These are phyloP conservation scores for Cheiracanthium punctorium DNA, from an alignment of 2,888 invertebrate genomes.

Conservation along the genomic window DNA sequence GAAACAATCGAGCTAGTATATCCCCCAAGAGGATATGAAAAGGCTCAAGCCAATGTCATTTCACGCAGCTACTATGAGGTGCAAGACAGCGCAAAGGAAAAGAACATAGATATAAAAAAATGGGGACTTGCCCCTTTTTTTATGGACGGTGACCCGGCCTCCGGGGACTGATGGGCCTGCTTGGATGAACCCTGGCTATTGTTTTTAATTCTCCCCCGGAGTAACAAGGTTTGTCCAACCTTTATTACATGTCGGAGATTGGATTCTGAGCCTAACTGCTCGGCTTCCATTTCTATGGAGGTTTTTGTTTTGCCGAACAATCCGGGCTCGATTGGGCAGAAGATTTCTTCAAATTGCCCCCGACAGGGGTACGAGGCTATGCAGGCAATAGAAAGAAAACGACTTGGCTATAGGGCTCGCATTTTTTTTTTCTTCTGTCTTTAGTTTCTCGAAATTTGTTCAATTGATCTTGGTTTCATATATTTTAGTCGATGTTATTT, in stretches of 20 bases:
- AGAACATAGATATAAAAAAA: constrained; percentile 34
- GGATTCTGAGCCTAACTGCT: constrained; percentile 65
- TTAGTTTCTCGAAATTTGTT: not conserved
- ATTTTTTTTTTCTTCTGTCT: not conserved
- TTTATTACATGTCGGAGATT: constrained; percentile 70
- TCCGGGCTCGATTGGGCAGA: constrained; percentile 63
- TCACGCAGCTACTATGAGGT: constrained; percentile 50
- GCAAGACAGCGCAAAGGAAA: constrained; percentile 51
- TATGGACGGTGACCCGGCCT: constrained; percentile 53
- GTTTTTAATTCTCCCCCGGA: constrained; percentile 67
- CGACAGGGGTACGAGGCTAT: constrained; percentile 22
- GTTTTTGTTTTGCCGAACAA: constrained; percentile 53
- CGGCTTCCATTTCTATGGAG: constrained; percentile 24
- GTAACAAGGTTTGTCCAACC: constrained; percentile 60
- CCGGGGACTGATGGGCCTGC: constrained; percentile 41
- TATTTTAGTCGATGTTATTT: constrained; percentile 5
- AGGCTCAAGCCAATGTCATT: constrained; percentile 45
- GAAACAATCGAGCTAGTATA: constrained; percentile 61
- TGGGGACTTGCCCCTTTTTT: constrained; percentile 29
- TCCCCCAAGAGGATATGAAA: constrained; percentile 57
- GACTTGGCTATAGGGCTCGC: constrained; percentile 28
- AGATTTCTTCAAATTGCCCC: constrained; percentile 63
- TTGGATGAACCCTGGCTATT: constrained; percentile 65
- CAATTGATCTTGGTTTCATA: not conserved
- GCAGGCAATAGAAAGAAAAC: constrained; percentile 41